Evolutionary conservation across 2,888 invertebrate species (phyloP).

Genomic region (Morinoia aosen): DNA sequence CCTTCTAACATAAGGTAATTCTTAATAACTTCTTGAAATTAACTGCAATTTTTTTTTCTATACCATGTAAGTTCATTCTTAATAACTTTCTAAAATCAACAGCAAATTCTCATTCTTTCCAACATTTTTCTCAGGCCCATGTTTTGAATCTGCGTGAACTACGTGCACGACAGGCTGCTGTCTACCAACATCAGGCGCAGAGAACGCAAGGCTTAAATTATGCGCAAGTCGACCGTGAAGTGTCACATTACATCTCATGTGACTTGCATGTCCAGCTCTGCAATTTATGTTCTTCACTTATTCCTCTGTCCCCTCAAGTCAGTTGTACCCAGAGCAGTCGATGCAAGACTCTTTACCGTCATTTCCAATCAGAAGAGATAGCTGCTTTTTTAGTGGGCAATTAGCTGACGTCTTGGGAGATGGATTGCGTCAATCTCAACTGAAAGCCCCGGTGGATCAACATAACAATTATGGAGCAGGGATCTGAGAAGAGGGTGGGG

Average conservation of each 20-base stretch:
- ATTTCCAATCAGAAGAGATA: slow-evolving; percentile 4
- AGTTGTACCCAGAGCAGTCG: not conserved
- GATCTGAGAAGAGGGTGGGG: not conserved
- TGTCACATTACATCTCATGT: not conserved
- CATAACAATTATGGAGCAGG: not conserved
- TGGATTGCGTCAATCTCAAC: slow-evolving; percentile 3
- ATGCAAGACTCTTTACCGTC: not conserved
- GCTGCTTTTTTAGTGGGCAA: not conserved
- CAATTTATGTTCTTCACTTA: not conserved
- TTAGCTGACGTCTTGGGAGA: slow-evolving; percentile 4
- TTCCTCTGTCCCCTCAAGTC: not conserved
- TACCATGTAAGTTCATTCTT: not conserved
- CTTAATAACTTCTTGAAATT: not conserved
- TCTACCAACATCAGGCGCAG: not conserved
- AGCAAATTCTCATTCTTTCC: not conserved
- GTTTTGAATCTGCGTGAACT: not conserved
- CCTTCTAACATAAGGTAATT: not conserved
- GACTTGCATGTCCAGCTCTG: not conserved
- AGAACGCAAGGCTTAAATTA: not conserved
- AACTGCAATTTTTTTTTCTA: not conserved
- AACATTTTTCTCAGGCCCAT: not conserved
- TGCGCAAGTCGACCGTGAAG: not conserved
- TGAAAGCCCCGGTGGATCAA: not conserved
- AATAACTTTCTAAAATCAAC: not conserved
- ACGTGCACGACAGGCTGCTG: not conserved